A percentile compares a stretch with the other conserved stretches of the same genome.
phyloP scores from a whole-genome alignment of 2,797 vertebrate genomes.

The Cephalopachus bancanus region DNA sequence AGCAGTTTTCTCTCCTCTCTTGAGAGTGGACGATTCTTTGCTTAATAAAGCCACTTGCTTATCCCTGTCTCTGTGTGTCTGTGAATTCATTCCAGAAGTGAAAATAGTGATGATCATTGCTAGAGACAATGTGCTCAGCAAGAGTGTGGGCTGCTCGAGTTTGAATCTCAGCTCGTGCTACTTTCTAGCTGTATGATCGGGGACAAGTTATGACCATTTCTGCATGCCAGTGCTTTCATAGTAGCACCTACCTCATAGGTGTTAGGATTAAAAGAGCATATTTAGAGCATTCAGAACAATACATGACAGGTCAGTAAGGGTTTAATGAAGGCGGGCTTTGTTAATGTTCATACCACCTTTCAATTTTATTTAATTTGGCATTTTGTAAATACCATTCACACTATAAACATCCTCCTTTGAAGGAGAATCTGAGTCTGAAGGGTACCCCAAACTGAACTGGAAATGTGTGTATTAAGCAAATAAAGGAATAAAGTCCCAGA shows the following conservation, averaged over 20 bases:
- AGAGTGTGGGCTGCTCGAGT: neutral
- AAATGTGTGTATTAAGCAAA: neutral
- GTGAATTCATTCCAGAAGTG: too few relatives aligned
- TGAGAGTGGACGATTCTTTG: too few relatives aligned
- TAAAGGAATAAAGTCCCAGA: neutral
- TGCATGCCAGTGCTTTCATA: neutral
- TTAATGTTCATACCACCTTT: neutral
- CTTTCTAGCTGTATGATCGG: neutral
- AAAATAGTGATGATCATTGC: neutral
- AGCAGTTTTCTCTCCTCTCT: too few relatives aligned
- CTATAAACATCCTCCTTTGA: neutral
- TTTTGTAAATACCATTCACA: neutral
- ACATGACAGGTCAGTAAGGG: neutral
- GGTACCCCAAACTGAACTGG: neutral
- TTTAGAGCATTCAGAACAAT: neutral
- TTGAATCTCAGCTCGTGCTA: neutral
- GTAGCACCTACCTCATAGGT: neutral
- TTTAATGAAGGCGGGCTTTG: neutral
- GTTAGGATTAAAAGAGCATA: neutral
- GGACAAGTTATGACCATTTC: neutral
- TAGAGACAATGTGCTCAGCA: neutral
- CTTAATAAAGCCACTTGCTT: too few relatives aligned
- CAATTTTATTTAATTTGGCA: neutral
- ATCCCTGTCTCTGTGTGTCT: too few relatives aligned
- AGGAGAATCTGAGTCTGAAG: neutral